Conservation (phyloP, 2,113 vertebrate species). For the Pseudopipra pipra region DNA sequence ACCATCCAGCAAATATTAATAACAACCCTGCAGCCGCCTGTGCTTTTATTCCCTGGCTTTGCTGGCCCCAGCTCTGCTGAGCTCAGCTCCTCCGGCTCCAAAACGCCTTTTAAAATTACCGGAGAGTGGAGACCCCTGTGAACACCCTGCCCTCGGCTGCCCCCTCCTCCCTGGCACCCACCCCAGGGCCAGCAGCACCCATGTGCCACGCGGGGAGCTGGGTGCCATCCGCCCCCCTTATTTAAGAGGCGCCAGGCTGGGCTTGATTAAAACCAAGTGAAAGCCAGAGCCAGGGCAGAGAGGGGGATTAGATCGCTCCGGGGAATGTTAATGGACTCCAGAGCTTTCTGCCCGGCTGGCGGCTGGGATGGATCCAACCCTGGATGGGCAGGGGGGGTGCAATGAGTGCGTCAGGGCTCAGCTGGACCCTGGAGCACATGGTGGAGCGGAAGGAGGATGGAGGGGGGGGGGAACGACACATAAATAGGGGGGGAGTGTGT, state of each 20-base stretch:
- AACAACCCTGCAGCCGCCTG: neutral
- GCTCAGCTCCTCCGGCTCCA: conserved; percentile 62
- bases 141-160: neutral
- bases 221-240: neutral
- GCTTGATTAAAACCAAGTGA: conserved; percentile 29
- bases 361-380: neutral
- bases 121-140: conserved; percentile 28
- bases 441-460: neutral
- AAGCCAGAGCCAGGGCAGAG: conserved; percentile 50
- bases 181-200: neutral
- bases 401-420: neutral
- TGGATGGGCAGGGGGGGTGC: neutral
- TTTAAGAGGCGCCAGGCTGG: conserved; percentile 47
- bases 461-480: no score
- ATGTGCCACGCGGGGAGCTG: neutral
- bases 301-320: conserved; percentile 34
- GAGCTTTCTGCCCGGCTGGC: conserved; percentile 28
- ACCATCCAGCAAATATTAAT: conserved; percentile 11
- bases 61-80: conserved; percentile 56
- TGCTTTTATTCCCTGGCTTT: conserved; percentile 28
- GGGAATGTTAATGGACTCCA: conserved; percentile 52
- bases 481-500: no score
- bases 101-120: conserved; percentile 38
- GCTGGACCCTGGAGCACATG: neutral
- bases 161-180: neutral